Percentiles rank a stretch among this genome's conserved stretches.
These are phyloP conservation scores for Philhelius pedissequus DNA, from an alignment of 2,888 invertebrate species.

Conservation along the genomic window DNA sequence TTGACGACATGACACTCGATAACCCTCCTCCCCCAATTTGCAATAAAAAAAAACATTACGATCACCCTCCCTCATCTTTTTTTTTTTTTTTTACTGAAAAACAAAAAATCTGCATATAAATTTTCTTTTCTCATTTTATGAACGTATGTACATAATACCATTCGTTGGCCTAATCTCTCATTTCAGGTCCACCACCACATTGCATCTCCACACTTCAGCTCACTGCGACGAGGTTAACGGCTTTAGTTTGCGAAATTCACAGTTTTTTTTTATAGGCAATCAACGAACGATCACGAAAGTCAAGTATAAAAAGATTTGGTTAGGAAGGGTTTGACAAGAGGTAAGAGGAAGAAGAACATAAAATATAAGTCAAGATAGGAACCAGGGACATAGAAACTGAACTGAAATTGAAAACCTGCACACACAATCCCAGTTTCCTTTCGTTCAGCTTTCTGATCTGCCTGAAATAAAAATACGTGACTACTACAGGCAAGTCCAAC, in stretches of 20 bases:
- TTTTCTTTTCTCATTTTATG: constrained; percentile 14
- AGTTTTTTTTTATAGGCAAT: constrained; percentile 22
- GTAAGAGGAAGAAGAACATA: constrained; percentile 14
- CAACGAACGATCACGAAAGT: constrained; percentile 23
- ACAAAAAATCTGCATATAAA: neutral
- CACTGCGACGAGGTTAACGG: constrained; percentile 56
- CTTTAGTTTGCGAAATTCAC: constrained; percentile 23
- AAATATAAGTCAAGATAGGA: constrained; percentile 68
- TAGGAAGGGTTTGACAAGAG: neutral
- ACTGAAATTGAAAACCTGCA: constrained; percentile 51
- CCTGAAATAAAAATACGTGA: constrained; percentile 35
- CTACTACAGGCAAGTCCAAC: constrained; percentile 38
- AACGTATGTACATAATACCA: too few species aligned
- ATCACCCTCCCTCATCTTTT: neutral
- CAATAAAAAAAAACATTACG: neutral
- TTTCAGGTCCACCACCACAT: constrained; percentile 5
- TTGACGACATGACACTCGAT: neutral
- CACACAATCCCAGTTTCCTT: neutral
- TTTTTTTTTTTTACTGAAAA: neutral
- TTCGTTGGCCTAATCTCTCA: constrained; percentile 58
- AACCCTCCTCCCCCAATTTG: neutral
- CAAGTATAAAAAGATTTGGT: neutral
- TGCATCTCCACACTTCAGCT: neutral
- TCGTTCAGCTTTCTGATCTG: too few species aligned
- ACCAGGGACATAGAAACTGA: constrained; percentile 56